These are phyloP conservation scores for Lobophora halterata DNA, from an alignment of 2,888 invertebrate species.

Conservation along the genomic window DNA sequence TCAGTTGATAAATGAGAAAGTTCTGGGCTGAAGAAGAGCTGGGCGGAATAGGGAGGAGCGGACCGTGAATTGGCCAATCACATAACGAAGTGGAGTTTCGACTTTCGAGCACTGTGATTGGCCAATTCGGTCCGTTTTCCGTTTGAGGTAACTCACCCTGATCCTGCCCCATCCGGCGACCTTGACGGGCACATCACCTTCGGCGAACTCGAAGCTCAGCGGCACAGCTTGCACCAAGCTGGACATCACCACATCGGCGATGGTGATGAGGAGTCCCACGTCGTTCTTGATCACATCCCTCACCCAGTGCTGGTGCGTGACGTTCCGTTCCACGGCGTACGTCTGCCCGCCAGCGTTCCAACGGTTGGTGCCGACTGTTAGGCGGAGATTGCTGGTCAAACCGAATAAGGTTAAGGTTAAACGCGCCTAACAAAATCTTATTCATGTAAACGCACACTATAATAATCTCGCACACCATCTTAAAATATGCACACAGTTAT, in stretches of 20 bases:
- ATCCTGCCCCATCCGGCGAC: conserved; percentile 62
- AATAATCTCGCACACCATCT: too few relatives aligned
- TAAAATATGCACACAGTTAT: too few relatives aligned
- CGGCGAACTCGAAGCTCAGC: conserved; percentile 33
- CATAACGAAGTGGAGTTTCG: not conserved
- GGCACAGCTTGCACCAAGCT: conserved; percentile 33
- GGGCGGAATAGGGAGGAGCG: too few relatives aligned
- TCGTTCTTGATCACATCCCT: conserved; percentile 53
- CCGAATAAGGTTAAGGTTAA: not conserved
- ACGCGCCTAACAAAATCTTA: too few relatives aligned
- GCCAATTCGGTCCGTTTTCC: too few relatives aligned
- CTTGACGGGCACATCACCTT: conserved; percentile 30
- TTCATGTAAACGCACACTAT: too few relatives aligned
- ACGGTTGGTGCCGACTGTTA: conserved; percentile 24
- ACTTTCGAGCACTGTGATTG: too few relatives aligned
- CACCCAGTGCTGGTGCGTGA: conserved; percentile 55
- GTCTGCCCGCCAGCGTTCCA: conserved; percentile 51
- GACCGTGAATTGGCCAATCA: too few relatives aligned
- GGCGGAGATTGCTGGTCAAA: conserved; percentile 19
- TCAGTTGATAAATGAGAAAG: too few relatives aligned
- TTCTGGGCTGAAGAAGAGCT: too few relatives aligned
- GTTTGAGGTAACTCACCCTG: conserved; percentile 40
- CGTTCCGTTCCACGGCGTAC: conserved; percentile 45
- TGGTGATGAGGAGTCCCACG: conserved; percentile 50
- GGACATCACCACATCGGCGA: conserved; percentile 24